Conservation (phyloP, 2,888 invertebrate genomes). For the Stenchaetothrips biformis region DNA sequence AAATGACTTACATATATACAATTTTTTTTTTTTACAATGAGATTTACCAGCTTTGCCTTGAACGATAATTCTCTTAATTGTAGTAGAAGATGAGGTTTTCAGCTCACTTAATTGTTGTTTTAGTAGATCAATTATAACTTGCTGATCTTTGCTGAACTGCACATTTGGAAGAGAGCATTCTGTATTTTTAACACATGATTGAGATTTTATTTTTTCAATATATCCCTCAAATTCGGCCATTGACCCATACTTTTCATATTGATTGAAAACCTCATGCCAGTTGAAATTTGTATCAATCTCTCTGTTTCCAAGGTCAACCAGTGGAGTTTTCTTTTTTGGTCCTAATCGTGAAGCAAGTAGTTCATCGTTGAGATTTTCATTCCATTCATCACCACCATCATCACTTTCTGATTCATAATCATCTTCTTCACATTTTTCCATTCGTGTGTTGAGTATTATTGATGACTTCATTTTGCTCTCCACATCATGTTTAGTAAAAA, state of each 20-base stretch:
- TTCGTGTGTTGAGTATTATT: background rate
- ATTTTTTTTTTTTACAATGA: background rate
- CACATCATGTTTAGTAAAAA: background rate
- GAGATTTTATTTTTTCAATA: background rate
- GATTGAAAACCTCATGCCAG: background rate
- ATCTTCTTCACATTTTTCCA: background rate
- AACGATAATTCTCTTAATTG: background rate
- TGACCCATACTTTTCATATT: background rate
- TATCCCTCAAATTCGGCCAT: background rate
- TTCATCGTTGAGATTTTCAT: background rate
- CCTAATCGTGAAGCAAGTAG: constrained; percentile 24
- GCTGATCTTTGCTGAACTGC: background rate
- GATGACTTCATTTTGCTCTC: background rate
- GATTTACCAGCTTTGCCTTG: background rate
- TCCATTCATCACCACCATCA: background rate
- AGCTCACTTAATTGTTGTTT: background rate
- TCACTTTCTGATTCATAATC: background rate
- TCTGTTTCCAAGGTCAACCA: background rate
- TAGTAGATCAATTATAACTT: background rate
- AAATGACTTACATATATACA: background rate
- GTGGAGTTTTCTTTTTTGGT: background rate
- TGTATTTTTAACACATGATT: too few species aligned
- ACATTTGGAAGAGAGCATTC: background rate
- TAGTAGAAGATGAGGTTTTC: background rate
- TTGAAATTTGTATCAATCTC: constrained; percentile 19